Evolutionary conservation across 1,140 invertebrate genomes (phyloP), one percentile per base, ranked within the genome.

Genomic region (Aphidius ervi): DNA sequence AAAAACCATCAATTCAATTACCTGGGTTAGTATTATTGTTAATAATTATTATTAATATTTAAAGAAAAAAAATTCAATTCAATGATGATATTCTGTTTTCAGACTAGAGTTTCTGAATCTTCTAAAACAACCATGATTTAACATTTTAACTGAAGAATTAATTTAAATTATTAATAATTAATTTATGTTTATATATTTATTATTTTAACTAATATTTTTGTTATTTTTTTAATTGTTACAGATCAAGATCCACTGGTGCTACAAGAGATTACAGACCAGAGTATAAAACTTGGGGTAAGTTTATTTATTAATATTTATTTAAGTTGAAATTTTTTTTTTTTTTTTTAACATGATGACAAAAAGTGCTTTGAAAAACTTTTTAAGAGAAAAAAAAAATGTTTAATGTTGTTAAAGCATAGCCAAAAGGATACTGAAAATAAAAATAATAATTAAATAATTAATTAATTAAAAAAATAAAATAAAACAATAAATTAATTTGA

Each of bases 51-150:
- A 46, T 57, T 31, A 45, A 47, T 23, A 23, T 57, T 43, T 5
- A 46, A 20, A 56, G 0, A n/a, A 45, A 58, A 49, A 59, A 9
- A 52, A 9, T 9, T 0, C 1, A 52, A 52, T 40, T 52, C 31
- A 31, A 65, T 74, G 72, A 75, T 72, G 71, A 73, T 61, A 68
- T 49, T 54, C 58, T 59, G 57, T 63, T 61, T 59, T 67, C 70
- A 74, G 72, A 74, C 74, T 76, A 72, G 73, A 76, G 72, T 74
- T 75, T 75, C 67, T 76, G 73, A 76, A 68, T 62, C 64, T 69
- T 69, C 68, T 70, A 64, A 63, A 61, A 67, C 41, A 64, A 59
- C 42, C 20, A 66, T 74, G 72, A 74, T 69, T 68, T 54, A 55
- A 60, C 47, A 46, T 56, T 56, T 42, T 48, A 41, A 58, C 72